Percentiles rank a stretch among this genome's conserved stretches.
Conservation (phyloP, 2,113 vertebrate genomes). For the Cephalopterus ornatus region DNA sequence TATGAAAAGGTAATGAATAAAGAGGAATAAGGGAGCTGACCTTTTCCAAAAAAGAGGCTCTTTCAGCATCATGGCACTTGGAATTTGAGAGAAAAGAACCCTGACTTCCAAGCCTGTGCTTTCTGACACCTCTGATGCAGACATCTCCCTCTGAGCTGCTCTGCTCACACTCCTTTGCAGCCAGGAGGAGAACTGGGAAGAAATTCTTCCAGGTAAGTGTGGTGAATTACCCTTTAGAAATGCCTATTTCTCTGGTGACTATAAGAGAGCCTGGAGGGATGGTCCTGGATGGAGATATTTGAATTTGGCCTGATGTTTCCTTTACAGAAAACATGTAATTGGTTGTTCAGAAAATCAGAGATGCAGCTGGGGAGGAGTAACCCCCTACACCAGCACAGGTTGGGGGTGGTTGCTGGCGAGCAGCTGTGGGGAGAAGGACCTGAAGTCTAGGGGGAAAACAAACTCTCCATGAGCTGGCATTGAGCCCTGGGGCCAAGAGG, state of each 20-base stretch:
- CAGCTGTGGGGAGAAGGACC: not conserved
- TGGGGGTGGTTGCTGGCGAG: not conserved
- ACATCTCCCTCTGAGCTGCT: not conserved
- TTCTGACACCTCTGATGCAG: not conserved
- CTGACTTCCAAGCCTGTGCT: not conserved
- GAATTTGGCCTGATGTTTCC: not conserved
- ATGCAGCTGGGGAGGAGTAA: too few relatives aligned
- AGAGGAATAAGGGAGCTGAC: not conserved
- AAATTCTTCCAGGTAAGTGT: not conserved
- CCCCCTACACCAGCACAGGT: not conserved
- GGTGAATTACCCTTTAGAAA: not conserved
- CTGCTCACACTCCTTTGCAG: not conserved
- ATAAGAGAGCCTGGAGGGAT: not conserved
- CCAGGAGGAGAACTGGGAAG: not conserved
- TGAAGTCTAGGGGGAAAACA: not conserved
- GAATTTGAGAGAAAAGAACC: not conserved
- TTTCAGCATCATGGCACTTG: not conserved
- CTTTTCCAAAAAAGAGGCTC: not conserved
- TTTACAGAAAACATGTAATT: not conserved
- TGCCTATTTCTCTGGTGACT: not conserved
- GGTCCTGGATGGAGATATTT: not conserved
- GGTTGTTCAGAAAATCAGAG: not conserved
- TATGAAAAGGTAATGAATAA: constrained; percentile 35
- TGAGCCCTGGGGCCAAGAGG: not conserved
- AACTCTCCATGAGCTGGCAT: not conserved